A percentile compares a stretch with the other conserved stretches of the same genome.
Conservation (phyloP, 2,888 invertebrate species). For the Dasypogon diadema region DNA sequence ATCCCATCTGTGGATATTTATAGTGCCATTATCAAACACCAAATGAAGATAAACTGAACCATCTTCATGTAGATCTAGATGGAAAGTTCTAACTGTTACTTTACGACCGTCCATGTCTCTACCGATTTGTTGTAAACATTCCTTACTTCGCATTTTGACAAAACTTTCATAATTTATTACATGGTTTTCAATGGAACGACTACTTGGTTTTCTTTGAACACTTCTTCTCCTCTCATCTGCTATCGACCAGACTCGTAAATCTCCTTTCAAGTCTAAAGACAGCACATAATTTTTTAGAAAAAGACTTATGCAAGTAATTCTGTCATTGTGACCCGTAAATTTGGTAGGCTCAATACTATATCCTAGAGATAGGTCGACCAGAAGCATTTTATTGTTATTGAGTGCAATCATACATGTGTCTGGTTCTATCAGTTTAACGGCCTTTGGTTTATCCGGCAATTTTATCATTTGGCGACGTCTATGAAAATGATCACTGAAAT, state of each 20-base stretch:
- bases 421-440: conserved; percentile 62
- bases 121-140: conserved; percentile 49
- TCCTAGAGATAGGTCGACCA: conserved; percentile 64
- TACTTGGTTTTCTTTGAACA: conserved; percentile 58
- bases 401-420: conserved; percentile 64
- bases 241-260: conserved; percentile 64
- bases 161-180: conserved; percentile 51
- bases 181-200: conserved; percentile 55
- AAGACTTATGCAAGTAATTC: conserved; percentile 61
- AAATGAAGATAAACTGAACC: conserved; percentile 60
- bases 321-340: conserved; percentile 59
- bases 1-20: conserved; percentile 63
- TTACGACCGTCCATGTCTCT: conserved; percentile 11
- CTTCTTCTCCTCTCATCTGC: conserved; percentile 60
- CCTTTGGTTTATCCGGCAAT: conserved; percentile 61
- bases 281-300: conserved; percentile 63
- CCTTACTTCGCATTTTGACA: conserved; percentile 43
- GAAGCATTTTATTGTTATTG: conserved; percentile 60
- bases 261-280: conserved; percentile 63
- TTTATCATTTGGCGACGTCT: conserved; percentile 66
- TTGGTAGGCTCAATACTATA: conserved; percentile 61
- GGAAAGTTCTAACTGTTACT: neutral
- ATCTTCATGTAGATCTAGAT: conserved; percentile 19
- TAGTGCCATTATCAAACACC: conserved; percentile 62
- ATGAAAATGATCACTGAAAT: conserved; percentile 64